phyloP scores from a whole-genome alignment of 2,888 invertebrate species.

The Galerucella nymphaeae region DNA sequence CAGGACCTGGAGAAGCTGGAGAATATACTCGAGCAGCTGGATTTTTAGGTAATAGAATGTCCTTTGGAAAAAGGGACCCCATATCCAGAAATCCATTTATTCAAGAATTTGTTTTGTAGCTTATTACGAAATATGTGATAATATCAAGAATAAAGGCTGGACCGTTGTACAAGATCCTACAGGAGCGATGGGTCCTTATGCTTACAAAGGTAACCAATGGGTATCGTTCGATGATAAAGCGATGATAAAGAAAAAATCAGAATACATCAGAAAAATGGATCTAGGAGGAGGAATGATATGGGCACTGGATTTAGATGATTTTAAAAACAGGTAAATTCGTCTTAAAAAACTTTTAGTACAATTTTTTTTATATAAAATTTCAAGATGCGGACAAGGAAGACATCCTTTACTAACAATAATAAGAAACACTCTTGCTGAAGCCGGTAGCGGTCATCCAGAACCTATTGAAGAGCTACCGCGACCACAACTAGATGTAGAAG shows the following conservation, averaged over 20 bases:
- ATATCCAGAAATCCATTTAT: no score
- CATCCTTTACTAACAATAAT: constrained; percentile 86
- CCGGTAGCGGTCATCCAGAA: constrained; percentile 55
- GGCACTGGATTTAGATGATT: constrained; percentile 91
- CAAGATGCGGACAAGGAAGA: constrained; percentile 78
- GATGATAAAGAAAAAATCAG: constrained; percentile 82
- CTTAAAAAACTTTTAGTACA: no score
- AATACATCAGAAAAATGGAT: constrained; percentile 79
- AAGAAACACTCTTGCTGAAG: constrained; percentile 74
- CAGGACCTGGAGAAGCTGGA: constrained; percentile 84
- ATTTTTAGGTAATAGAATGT: constrained; percentile 68
- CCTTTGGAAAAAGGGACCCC: no score
- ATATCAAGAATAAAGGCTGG: constrained; percentile 82
- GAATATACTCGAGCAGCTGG: constrained; percentile 87
- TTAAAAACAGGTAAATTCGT: constrained; percentile 68
- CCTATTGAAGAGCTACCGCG: constrained; percentile 43
- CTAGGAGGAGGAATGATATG: constrained; percentile 89
- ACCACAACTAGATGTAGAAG: constrained; percentile 37
- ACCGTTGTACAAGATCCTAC: constrained; percentile 82
- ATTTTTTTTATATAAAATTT: neutral
- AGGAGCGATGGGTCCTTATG: constrained; percentile 87
- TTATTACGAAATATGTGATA: constrained; percentile 92
- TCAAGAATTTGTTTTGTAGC: constrained; percentile 60
- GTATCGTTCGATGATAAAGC: constrained; percentile 85
- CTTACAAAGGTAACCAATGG: constrained; percentile 90